These are phyloP conservation scores for Carterocephalus palaemon DNA, from an alignment of 2,888 invertebrate species.

Conservation along the genomic window DNA sequence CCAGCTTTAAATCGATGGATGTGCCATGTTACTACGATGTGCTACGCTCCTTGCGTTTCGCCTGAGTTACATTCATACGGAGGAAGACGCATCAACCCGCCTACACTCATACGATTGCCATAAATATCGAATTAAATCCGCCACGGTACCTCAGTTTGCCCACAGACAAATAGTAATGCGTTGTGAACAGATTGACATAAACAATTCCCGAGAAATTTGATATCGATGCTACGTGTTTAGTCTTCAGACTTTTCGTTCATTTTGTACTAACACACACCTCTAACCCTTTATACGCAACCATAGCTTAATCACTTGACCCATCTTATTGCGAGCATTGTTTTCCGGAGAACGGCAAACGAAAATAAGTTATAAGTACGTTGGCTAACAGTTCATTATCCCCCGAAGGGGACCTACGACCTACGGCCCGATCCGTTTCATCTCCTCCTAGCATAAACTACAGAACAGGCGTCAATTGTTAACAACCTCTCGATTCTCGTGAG, in stretches of 20 bases:
- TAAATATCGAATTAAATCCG: no score
- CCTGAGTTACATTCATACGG: no score
- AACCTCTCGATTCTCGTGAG: conserved; percentile 73
- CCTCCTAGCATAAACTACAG: conserved; percentile 68
- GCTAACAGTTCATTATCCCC: conserved; percentile 7
- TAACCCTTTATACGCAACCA: conserved; percentile 33
- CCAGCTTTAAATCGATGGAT: no score
- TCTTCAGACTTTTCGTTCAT: conserved; percentile 13
- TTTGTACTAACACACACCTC: no score
- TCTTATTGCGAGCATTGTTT: conserved; percentile 60
- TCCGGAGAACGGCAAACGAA: conserved; percentile 33
- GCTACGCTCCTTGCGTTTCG: no score
- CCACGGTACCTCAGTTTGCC: not conserved
- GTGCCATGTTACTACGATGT: no score
- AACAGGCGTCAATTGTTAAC: conserved; percentile 76
- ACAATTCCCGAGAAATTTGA: conserved; percentile 23
- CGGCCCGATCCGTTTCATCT: conserved; percentile 76
- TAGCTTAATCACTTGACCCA: conserved; percentile 59
- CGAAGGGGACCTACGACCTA: conserved; percentile 48
- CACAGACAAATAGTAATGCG: conserved; percentile 4
- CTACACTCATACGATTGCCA: no score
- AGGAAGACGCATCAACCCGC: no score
- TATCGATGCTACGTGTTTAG: conserved; percentile 18
- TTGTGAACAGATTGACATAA: conserved; percentile 16
- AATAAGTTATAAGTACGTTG: conserved; percentile 39